Evolutionary conservation across 2,797 vertebrate species (phyloP).

Genomic region (Paedocypris micromegethes): DNA sequence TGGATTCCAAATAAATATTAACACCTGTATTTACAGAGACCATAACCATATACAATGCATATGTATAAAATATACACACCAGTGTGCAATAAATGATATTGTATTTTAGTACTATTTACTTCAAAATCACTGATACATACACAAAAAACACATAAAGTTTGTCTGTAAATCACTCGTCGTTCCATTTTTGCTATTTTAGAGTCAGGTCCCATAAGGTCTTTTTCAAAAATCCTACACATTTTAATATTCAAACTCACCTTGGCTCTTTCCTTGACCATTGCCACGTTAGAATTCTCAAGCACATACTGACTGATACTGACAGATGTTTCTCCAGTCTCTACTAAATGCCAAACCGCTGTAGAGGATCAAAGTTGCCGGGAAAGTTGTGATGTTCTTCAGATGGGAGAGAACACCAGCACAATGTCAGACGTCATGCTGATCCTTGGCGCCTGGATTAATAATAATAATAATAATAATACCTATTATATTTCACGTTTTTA

Average conservation of each 20-base stretch:
- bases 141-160: slow-evolving; percentile 5
- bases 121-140: background rate
- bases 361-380: slow-evolving; percentile 14
- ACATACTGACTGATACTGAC: background rate
- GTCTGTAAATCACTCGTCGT: slow-evolving; percentile 7
- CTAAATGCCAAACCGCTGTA: too few relatives aligned
- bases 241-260: slow-evolving; percentile 5
- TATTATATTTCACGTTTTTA: too few relatives aligned
- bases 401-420: slow-evolving; percentile 9
- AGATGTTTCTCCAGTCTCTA: too few relatives aligned
- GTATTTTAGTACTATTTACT: background rate
- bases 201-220: background rate
- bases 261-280: slow-evolving; percentile 25
- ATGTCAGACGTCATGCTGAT: background rate
- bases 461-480: too few relatives aligned
- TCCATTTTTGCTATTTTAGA: slow-evolving; percentile 10
- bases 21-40: background rate
- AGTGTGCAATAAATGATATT: background rate
- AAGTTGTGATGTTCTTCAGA: slow-evolving; percentile 16
- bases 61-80: background rate
- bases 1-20: background rate
- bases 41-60: background rate
- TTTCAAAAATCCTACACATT: slow-evolving; percentile 22
- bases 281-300: slow-evolving; percentile 51
- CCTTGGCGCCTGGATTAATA: background rate